A percentile compares a stretch with the other conserved stretches of the same genome.
Conservation (phyloP, 35 echinoderm and acorn worm genomes). For the Lytechinus variegatus region DNA sequence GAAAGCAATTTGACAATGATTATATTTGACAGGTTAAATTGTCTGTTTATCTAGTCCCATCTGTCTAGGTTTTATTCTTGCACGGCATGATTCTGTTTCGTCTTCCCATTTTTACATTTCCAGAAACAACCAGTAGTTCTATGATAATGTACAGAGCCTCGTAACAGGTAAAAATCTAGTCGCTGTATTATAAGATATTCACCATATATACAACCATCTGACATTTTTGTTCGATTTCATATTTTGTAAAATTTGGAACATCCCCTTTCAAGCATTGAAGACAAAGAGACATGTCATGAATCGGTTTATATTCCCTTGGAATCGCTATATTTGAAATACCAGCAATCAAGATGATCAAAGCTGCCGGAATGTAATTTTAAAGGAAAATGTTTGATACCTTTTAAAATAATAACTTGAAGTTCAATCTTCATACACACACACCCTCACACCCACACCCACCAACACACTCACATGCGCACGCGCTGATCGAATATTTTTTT, state of each 20-base stretch:
- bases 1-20: not conserved
- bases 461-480: too few relatives aligned
- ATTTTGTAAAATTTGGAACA: not conserved
- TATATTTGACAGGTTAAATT: slow-evolving; percentile 15
- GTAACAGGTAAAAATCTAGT: not conserved
- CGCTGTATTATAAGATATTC: not conserved
- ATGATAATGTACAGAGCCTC: not conserved
- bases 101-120: not conserved
- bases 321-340: too few relatives aligned
- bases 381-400: too few relatives aligned
- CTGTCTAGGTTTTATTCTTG: not conserved
- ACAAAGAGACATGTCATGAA: not conserved
- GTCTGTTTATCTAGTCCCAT: not conserved
- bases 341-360: too few relatives aligned
- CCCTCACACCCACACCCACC: too few relatives aligned
- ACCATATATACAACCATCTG: not conserved
- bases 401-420: too few relatives aligned
- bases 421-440: too few relatives aligned
- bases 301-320: too few relatives aligned
- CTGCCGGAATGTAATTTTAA: too few relatives aligned
- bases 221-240: not conserved
- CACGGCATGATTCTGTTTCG: not conserved
- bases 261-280: not conserved
- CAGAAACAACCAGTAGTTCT: not conserved
- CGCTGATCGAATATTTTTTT: too few relatives aligned